Percentiles rank a stretch among this genome's conserved stretches.
Evolutionary conservation across 2,888 invertebrate genomes (phyloP).

Genomic region (Tenthredo mesomela): DNA sequence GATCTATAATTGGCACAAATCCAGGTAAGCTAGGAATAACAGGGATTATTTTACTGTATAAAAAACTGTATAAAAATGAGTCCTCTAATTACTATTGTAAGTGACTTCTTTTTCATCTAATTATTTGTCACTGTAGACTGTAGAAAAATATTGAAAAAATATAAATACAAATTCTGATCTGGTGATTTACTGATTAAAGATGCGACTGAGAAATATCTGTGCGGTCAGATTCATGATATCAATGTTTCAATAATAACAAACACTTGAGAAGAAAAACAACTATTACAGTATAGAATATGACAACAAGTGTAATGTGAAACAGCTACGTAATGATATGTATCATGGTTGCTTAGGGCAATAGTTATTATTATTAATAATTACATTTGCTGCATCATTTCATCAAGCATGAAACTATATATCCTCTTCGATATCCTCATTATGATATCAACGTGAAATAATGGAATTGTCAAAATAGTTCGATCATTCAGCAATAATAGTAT

Average conservation of each 20-base stretch:
- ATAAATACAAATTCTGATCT: background rate
- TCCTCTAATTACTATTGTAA: too few species aligned
- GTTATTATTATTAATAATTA: background rate
- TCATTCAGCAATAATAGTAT: too few species aligned
- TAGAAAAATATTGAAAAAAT: background rate
- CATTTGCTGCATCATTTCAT: background rate
- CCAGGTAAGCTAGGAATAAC: slow-evolving; percentile 82
- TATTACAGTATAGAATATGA: background rate
- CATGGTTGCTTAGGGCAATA: background rate
- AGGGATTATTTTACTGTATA: background rate
- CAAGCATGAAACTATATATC: background rate
- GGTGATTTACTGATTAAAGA: background rate
- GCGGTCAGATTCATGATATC: background rate
- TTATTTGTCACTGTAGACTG: background rate
- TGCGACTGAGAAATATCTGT: background rate
- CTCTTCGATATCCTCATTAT: background rate
- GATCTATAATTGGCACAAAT: slow-evolving; percentile 95
- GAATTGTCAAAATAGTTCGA: background rate
- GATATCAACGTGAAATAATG: background rate
- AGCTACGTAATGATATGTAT: background rate
- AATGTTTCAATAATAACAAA: background rate
- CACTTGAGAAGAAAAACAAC: background rate
- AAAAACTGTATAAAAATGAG: background rate
- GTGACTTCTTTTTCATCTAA: too few species aligned
- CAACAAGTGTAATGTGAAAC: background rate